Evolutionary conservation across 2,888 invertebrate species (phyloP), one percentile per base, ranked within the genome.

Genomic region (Drosophila nigritarsus): DNA sequence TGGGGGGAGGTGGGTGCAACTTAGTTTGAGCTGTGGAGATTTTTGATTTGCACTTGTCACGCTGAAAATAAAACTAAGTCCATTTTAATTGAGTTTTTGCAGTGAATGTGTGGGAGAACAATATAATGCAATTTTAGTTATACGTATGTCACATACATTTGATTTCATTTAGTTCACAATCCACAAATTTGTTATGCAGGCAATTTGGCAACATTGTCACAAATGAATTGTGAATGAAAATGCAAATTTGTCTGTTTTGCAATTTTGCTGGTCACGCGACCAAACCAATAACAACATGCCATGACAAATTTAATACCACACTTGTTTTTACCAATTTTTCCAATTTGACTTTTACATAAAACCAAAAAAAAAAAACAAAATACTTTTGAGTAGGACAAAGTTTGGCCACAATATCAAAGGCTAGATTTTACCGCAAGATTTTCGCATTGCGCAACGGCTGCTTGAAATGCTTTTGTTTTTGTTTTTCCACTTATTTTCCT

Each of bases 11-110:
- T 24, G 36, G 36, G 1, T 29, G 29, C 30, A 48, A 32, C 40
- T 13, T 15, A 53, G 50, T 20, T 49, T 51, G 62, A 29, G 32
- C 38, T 45, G 34, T 9, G 29, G 13, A 2, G 42, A 42, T 32
- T 69, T 42, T 70, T 87, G 78, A 81, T 87, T 83, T 83, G 72
- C 60, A 69, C 66, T 71, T 82, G 73, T 84, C 85, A 88, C 64
- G 65, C 60, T 73, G 55, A 36, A 49, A 76, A 82, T 74, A 67
- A 73, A 83, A 90, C 78, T 76, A 90, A 90, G 87, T 83, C 75
- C 81, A 68, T 78, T 86, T 86, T 86, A 86, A 86, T 86, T 86
- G 90, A 86, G 89, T 86, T 90, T 86, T 89, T 83, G 54, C 56
- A 54, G 45, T 45, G 45, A 24, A 24, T 45, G 27, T 64, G 66